These are phyloP conservation scores for Meda fulgida DNA, from an alignment of 2,797 vertebrate species.

Conservation along the genomic window DNA sequence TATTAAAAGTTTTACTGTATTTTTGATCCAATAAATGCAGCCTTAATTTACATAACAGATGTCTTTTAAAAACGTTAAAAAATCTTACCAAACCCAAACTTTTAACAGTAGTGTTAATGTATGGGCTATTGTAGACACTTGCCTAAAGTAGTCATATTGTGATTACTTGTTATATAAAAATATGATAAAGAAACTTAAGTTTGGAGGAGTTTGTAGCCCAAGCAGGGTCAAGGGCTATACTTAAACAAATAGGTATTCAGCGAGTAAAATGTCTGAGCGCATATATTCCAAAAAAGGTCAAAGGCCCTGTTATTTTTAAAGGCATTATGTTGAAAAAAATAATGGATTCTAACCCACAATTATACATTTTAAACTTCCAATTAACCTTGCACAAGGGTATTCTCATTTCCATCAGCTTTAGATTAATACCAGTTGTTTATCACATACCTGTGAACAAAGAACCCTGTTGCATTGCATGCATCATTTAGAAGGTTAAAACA, in stretches of 20 bases:
- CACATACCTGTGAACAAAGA: slow-evolving; percentile 55
- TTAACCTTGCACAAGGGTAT: slow-evolving; percentile 61
- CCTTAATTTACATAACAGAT: background rate
- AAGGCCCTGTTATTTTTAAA: background rate
- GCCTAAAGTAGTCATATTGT: background rate
- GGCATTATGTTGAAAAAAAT: slow-evolving; percentile 17
- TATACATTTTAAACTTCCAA: slow-evolving; percentile 58
- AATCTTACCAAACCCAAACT: background rate
- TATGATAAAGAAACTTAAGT: background rate
- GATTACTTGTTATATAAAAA: background rate
- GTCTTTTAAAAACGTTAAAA: background rate
- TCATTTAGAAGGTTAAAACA: slow-evolving; percentile 54
- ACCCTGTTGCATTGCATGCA: slow-evolving; percentile 52
- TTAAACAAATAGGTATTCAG: background rate
- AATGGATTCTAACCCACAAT: slow-evolving; percentile 42
- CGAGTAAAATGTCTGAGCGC: background rate
- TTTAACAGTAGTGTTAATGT: background rate
- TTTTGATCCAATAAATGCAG: background rate
- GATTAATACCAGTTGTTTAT: slow-evolving; percentile 59
- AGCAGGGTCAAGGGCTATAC: background rate
- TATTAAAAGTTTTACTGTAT: background rate
- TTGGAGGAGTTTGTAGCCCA: background rate
- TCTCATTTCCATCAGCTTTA: slow-evolving; percentile 58
- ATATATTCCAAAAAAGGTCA: slow-evolving; percentile 13
- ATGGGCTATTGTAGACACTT: background rate